Evolutionary conservation across 2,888 invertebrate species (phyloP), one percentile per base, ranked within the genome.

Genomic region (Teinopalpus imperialis): DNA sequence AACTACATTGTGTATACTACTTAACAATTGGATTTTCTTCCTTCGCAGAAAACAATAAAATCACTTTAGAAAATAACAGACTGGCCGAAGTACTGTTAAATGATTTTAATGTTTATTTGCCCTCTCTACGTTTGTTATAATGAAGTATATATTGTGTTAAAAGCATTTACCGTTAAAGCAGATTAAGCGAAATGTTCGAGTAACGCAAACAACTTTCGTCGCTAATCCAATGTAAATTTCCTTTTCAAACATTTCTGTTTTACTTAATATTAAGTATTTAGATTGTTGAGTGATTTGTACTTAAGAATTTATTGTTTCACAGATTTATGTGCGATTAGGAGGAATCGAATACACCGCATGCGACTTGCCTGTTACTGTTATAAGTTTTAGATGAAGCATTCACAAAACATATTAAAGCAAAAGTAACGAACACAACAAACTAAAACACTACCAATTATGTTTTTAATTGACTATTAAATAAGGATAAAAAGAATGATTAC

Each of bases 121-220:
- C 18, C 23, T 29, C 20, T 0, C 10, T 6, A 26, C 26, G 20
- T 26, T 42, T 26, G 27, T 42, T 26, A 13, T 42, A 34, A 42
- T 20, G 32, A 42, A 42, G 31, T 31, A 36, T 26, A 14, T 40
- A 40, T 40, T 31, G 31, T 24, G 30, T 31, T 44, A 31, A 44
- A 44, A 44, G 44, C 37, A 31, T 37, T 44, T 16, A n/a, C 10
- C 37, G 18, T 44, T 44, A 44, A 44, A 37, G 29, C 37, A 37
- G 44, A 44, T 37, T 44, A 37, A 37, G 31, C 31, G 24, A 24
- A 37, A 31, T 35, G 35, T 20, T 43, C 32, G 10, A 21, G 31
- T 30, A 30, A 20, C 24, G 31, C 44, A 44, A 44, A 44, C 44
- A 44, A 37, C 37, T 37, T 43, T 37, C 24, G 31, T 31, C 26